Percentiles rank a stretch among this genome's conserved stretches.
These are phyloP conservation scores for Monarcha castaneiventris DNA, from an alignment of 2,113 vertebrate species.

Conservation along the genomic window DNA sequence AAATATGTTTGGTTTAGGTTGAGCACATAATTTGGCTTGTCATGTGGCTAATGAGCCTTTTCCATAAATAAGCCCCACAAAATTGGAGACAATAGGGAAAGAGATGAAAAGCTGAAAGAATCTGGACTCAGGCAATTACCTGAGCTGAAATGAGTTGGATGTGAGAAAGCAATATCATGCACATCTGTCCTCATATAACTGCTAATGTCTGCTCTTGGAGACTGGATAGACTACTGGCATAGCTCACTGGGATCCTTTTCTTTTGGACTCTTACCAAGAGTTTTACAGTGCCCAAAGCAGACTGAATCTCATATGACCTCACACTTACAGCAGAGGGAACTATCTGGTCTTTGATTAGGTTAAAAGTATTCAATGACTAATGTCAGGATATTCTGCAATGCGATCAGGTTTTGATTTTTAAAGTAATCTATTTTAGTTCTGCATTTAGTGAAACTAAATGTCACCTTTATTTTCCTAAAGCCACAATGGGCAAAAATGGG, in stretches of 20 bases:
- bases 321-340: not conserved
- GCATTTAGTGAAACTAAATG: not conserved
- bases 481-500: not conserved
- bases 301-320: not conserved
- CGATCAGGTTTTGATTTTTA: not conserved
- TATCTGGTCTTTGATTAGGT: not conserved
- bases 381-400: not conserved
- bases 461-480: not conserved
- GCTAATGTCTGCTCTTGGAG: not conserved
- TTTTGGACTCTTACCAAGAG: not conserved
- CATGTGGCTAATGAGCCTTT: not conserved
- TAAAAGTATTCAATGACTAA: not conserved
- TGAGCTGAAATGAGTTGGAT: not conserved
- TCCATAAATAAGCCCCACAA: not conserved
- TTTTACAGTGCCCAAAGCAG: not conserved
- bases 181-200: not conserved
- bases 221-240: not conserved
- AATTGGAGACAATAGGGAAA: not conserved
- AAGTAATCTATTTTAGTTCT: not conserved
- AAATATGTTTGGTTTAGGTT: not conserved
- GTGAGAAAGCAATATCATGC: not conserved
- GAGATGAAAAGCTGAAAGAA: not conserved
- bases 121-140: not conserved
- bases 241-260: not conserved
- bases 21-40: not conserved